These are phyloP conservation scores for Omphaloscelis lunosa DNA, from an alignment of 2,888 invertebrate genomes.

Conservation along the genomic window DNA sequence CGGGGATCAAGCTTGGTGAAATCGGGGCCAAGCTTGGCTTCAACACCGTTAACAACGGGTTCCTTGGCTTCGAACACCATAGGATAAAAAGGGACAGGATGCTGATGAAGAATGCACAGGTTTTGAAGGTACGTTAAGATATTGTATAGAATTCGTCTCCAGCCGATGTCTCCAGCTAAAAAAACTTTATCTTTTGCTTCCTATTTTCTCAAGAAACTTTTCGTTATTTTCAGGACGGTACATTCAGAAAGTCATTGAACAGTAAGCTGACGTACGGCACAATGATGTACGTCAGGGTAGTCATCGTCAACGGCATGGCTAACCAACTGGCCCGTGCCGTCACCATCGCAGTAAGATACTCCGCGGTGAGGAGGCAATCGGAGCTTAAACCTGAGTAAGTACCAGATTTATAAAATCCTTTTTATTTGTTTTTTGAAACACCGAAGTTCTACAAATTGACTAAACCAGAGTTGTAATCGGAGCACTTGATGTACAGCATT, in stretches of 20 bases:
- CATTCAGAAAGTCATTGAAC: slow-evolving; percentile 94
- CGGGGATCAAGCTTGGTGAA: slow-evolving; percentile 97
- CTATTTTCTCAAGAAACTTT: too few relatives aligned
- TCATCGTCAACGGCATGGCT: slow-evolving; percentile 93
- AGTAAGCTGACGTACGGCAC: slow-evolving; percentile 96
- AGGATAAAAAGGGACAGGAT: slow-evolving; percentile 96
- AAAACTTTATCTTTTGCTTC: too few relatives aligned
- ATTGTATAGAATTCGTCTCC: too few relatives aligned
- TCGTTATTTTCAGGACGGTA: slow-evolving; percentile 92
- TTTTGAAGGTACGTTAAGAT: slow-evolving; percentile 87
- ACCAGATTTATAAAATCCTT: too few relatives aligned
- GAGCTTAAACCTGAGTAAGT: slow-evolving; percentile 94
- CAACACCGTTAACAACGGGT: slow-evolving; percentile 97
- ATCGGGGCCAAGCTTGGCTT: slow-evolving; percentile 98
- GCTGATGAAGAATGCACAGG: slow-evolving; percentile 98
- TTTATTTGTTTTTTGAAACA: too few relatives aligned
- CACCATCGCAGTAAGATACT: slow-evolving; percentile 97
- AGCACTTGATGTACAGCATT: too few relatives aligned
- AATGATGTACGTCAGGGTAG: slow-evolving; percentile 97
- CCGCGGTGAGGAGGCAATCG: slow-evolving; percentile 97
- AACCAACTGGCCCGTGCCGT: slow-evolving; percentile 94
- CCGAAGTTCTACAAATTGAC: too few relatives aligned
- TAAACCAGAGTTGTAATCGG: too few relatives aligned
- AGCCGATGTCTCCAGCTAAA: too few relatives aligned
- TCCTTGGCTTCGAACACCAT: slow-evolving; percentile 95